A percentile compares a stretch with the other conserved stretches of the same genome.
Conservation (phyloP, 2,113 vertebrate genomes). For the Rhizomys pruinosus region DNA sequence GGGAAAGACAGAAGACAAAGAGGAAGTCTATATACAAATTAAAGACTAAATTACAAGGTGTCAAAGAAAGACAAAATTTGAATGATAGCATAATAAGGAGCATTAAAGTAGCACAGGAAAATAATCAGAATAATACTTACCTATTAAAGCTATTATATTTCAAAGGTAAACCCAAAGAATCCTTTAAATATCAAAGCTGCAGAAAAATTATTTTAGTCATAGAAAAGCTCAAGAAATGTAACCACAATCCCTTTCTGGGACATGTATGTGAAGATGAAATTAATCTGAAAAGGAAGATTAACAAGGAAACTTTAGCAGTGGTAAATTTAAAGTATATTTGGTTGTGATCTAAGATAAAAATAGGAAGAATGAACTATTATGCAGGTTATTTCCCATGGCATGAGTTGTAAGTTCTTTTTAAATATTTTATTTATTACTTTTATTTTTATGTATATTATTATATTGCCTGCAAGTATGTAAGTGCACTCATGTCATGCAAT, state of each 20-base stretch:
- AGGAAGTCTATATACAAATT: not conserved
- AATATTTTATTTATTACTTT: too few species aligned
- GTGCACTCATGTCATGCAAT: too few species aligned
- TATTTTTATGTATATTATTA: too few species aligned
- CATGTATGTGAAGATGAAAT: not conserved
- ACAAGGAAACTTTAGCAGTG: not conserved
- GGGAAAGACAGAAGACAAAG: not conserved
- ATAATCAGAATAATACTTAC: not conserved
- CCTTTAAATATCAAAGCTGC: not conserved
- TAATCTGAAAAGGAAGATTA: not conserved
- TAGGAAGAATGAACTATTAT: not conserved
- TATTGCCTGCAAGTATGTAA: too few species aligned
- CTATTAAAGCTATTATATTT: not conserved
- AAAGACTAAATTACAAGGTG: conserved; percentile 22
- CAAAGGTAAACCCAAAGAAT: conserved; percentile 11
- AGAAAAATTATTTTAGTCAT: not conserved
- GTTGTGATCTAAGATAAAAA: not conserved
- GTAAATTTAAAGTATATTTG: not conserved
- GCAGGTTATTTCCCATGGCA: not conserved
- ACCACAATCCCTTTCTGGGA: not conserved
- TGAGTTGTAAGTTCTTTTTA: not conserved
- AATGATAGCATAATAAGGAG: conserved; percentile 4
- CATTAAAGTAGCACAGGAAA: not conserved
- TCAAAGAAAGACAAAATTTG: not conserved
- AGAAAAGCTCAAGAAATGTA: not conserved